Evolutionary conservation across 2,888 invertebrate genomes (phyloP).

Genomic region (Branchellion lobata): DNA sequence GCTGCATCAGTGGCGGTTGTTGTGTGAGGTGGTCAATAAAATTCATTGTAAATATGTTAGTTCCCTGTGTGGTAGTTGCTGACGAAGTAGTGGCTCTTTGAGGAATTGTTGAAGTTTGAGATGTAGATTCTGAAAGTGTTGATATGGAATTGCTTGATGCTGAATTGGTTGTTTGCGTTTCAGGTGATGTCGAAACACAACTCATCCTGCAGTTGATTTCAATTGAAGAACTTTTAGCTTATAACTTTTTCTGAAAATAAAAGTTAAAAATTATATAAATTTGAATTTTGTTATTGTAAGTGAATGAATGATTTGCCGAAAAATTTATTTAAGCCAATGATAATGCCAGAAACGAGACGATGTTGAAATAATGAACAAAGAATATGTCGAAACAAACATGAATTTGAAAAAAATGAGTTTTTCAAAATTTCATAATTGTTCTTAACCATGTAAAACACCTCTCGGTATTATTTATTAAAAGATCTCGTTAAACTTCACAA

Average conservation of each 20-base stretch:
- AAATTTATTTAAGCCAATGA: too few relatives aligned
- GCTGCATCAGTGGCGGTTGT: background rate
- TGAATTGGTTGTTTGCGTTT: background rate
- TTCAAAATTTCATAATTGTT: background rate
- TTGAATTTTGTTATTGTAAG: too few relatives aligned
- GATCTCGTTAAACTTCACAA: constrained; percentile 12
- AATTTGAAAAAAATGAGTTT: background rate
- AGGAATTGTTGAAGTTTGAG: background rate
- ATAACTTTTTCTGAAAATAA: too few relatives aligned
- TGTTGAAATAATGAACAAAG: background rate
- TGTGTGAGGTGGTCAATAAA: background rate
- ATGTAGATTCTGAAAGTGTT: background rate
- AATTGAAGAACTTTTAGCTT: too few relatives aligned
- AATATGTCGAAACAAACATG: background rate
- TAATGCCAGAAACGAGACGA: too few relatives aligned
- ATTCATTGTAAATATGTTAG: background rate
- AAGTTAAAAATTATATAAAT: too few relatives aligned
- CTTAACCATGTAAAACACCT: background rate
- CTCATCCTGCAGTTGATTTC: too few relatives aligned
- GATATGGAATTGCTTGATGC: background rate
- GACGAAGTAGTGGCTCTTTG: background rate
- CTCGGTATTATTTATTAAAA: background rate
- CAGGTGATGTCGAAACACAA: too few relatives aligned
- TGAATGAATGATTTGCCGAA: too few relatives aligned
- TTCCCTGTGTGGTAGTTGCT: background rate